These are phyloP conservation scores for Drosophila recens DNA, from an alignment of 2,888 invertebrate genomes.

Conservation along the genomic window DNA sequence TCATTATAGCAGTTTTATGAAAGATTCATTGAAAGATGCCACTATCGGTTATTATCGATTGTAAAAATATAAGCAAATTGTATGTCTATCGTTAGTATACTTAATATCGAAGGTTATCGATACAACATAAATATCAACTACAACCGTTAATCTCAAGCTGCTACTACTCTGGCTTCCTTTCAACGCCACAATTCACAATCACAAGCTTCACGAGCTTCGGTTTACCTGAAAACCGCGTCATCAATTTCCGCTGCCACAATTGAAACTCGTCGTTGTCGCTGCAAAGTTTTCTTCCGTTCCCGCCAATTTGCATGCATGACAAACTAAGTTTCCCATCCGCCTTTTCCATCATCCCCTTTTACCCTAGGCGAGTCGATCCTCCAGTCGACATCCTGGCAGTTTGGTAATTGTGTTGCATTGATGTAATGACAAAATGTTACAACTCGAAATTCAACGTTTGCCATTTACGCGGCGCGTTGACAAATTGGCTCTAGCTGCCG, in stretches of 20 bases:
- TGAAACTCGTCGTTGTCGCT: constrained; percentile 26
- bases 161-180: background rate
- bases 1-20: too few relatives aligned
- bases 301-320: constrained; percentile 53
- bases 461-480: constrained; percentile 56
- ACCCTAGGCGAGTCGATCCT: background rate
- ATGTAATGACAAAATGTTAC: constrained; percentile 63
- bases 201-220: background rate
- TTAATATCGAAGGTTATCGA: background rate
- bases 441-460: constrained; percentile 36
- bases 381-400: background rate
- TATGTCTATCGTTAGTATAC: too few relatives aligned
- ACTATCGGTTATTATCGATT: too few relatives aligned
- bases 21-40: too few relatives aligned
- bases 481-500: constrained; percentile 64
- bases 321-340: constrained; percentile 12
- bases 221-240: constrained; percentile 38
- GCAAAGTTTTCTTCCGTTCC: constrained; percentile 38
- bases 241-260: constrained; percentile 55
- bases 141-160: background rate
- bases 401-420: constrained; percentile 56
- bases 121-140: background rate
- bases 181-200: constrained; percentile 1
- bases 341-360: background rate
- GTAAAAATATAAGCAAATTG: too few relatives aligned